These are phyloP conservation scores for Sterna hirundo DNA, from an alignment of 2,113 vertebrate species.

Conservation along the genomic window DNA sequence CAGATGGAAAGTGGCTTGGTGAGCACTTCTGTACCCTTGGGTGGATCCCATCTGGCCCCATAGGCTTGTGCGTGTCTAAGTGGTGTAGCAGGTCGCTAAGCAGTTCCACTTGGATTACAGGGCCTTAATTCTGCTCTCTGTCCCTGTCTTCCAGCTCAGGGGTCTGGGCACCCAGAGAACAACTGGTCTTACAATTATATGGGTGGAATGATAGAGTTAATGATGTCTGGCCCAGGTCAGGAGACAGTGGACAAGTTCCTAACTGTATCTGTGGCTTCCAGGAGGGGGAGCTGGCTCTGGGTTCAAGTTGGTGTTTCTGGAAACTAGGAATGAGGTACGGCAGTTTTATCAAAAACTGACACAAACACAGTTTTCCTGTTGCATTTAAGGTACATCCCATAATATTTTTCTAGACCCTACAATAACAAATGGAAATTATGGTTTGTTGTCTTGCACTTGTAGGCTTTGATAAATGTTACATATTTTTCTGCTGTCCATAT, in stretches of 20 bases:
- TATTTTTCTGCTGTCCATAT: constrained; percentile 56
- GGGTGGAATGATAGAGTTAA: background rate
- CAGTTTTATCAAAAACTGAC: background rate
- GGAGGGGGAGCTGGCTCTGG: background rate
- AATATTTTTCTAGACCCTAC: background rate
- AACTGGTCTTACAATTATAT: background rate
- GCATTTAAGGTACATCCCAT: background rate
- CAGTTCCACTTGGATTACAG: background rate
- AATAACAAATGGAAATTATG: constrained; percentile 22
- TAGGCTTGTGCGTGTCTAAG: background rate
- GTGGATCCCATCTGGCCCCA: background rate
- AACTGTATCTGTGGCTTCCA: background rate
- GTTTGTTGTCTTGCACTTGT: constrained; percentile 43
- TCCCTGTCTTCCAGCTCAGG: background rate
- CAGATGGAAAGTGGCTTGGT: background rate
- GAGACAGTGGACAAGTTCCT: background rate
- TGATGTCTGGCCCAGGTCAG: background rate
- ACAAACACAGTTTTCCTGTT: background rate
- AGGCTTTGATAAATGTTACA: constrained; percentile 30
- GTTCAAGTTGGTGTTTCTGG: background rate
- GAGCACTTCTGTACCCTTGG: background rate
- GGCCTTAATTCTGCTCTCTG: background rate
- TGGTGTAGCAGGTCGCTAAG: background rate
- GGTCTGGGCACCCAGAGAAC: background rate
- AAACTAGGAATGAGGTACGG: background rate